Evolutionary conservation across 1,140 invertebrate species (phyloP).

Genomic region (Ceratina australensis): DNA sequence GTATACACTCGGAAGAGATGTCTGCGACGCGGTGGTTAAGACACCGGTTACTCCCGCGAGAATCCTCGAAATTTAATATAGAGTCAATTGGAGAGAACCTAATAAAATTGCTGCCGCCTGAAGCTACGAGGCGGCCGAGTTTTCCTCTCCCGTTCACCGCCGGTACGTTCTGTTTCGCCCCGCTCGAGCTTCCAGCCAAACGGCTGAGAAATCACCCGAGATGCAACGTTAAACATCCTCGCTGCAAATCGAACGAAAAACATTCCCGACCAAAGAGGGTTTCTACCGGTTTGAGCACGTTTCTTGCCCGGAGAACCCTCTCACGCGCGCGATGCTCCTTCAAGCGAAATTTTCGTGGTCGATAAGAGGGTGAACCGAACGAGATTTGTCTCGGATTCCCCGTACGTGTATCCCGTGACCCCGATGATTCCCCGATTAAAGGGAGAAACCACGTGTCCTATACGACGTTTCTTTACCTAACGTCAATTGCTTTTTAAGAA

Average conservation of each 20-base stretch:
- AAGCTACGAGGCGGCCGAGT: conserved; percentile 63
- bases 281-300: conserved; percentile 30
- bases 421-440: conserved; percentile 29
- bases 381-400: conserved; percentile 31
- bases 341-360: conserved; percentile 44
- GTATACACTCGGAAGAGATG: neutral
- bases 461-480: neutral
- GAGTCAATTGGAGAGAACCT: conserved; percentile 77
- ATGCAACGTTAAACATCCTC: conserved; percentile 76
- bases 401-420: conserved; percentile 27
- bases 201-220: conserved; percentile 74
- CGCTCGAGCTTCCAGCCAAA: conserved; percentile 60
- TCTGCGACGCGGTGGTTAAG: conserved; percentile 41
- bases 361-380: conserved; percentile 39
- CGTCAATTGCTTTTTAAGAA: neutral
- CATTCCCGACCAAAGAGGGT: conserved; percentile 41
- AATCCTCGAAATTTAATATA: conserved; percentile 78
- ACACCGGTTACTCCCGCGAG: conserved; percentile 63
- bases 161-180: no score
- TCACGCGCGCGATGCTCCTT: conserved; percentile 31
- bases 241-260: conserved; percentile 71
- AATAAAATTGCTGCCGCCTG: conserved; percentile 76
- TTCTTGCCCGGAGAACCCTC: conserved; percentile 24
- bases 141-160: neutral
- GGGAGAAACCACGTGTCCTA: neutral